Evolutionary conservation across 2,888 invertebrate genomes (phyloP).

Genomic region (Xiphydria camelus): DNA sequence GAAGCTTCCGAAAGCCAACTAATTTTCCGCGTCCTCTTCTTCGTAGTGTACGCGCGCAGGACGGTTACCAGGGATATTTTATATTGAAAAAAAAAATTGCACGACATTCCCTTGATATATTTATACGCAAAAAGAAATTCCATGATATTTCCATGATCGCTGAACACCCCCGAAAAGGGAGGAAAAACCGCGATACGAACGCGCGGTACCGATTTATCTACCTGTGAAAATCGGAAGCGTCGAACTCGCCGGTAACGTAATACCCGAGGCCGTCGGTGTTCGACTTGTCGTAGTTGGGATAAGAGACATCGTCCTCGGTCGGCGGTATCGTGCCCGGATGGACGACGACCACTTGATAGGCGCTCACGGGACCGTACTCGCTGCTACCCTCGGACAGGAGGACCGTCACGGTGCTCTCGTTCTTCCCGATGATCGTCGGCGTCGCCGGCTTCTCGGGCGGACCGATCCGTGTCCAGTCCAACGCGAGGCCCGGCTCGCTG

Average conservation of each 20-base stretch:
- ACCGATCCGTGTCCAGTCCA: constrained; percentile 73
- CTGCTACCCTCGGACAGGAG: constrained; percentile 71
- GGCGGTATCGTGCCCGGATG: constrained; percentile 68
- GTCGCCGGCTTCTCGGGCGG: constrained; percentile 67
- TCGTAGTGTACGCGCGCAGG: too few species aligned
- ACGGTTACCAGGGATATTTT: too few species aligned
- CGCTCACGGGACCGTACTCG: constrained; percentile 77
- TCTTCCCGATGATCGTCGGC: constrained; percentile 68
- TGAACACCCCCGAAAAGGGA: too few species aligned
- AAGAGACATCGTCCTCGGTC: constrained; percentile 63
- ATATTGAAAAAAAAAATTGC: too few species aligned
- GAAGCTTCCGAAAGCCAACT: too few species aligned
- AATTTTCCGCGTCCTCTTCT: constrained; percentile 5
- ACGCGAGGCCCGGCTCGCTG: constrained; percentile 64
- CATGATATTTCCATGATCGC: too few species aligned
- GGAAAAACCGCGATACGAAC: constrained; percentile 4
- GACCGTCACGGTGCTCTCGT: constrained; percentile 68
- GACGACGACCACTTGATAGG: constrained; percentile 75
- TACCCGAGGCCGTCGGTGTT: constrained; percentile 71
- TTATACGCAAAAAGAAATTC: too few species aligned
- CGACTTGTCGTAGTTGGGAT: constrained; percentile 67
- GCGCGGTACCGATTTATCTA: not conserved
- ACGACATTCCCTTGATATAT: too few species aligned
- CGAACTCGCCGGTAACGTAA: constrained; percentile 82
- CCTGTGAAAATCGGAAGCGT: constrained; percentile 62